A percentile compares a stretch with the other conserved stretches of the same genome.
phyloP scores from a whole-genome alignment of 2,113 vertebrate species.

The Triplophysa tibetana region DNA sequence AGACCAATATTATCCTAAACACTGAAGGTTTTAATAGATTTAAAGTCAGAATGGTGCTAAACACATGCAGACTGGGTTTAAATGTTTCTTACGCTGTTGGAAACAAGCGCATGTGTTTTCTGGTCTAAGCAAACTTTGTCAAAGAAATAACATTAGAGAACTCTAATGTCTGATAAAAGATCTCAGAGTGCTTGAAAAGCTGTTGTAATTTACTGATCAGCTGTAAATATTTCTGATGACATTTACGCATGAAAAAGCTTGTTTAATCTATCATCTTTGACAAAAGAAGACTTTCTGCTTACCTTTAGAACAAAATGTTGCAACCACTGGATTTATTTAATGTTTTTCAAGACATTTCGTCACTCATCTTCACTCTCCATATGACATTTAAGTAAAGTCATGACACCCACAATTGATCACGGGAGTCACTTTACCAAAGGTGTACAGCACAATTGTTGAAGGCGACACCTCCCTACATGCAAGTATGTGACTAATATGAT shows the following conservation, averaged over 20 bases:
- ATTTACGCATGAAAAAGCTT: not conserved
- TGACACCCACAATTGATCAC: not conserved
- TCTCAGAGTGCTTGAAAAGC: not conserved
- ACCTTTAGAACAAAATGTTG: constrained; percentile 6
- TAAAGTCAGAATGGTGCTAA: not conserved
- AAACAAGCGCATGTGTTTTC: not conserved
- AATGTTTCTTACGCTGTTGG: not conserved
- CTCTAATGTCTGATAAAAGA: not conserved
- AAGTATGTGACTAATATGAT: not conserved
- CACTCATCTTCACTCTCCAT: not conserved
- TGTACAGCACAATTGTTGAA: not conserved
- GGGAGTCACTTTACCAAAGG: not conserved
- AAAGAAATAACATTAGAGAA: not conserved
- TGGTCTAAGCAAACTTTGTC: not conserved
- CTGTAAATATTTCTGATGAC: not conserved
- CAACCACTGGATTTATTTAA: not conserved
- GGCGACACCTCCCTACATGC: not conserved
- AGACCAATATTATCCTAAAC: constrained; percentile 15
- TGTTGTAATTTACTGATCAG: not conserved
- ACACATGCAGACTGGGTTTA: not conserved
- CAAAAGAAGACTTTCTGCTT: constrained; percentile 7
- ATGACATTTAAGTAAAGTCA: not conserved
- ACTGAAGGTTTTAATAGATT: not conserved
- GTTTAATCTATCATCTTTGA: not conserved
- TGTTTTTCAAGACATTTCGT: not conserved